Evolutionary conservation across 2,113 vertebrate species (phyloP), one percentile per base, ranked within the genome.

Genomic region (Dromiciops gliroides): DNA sequence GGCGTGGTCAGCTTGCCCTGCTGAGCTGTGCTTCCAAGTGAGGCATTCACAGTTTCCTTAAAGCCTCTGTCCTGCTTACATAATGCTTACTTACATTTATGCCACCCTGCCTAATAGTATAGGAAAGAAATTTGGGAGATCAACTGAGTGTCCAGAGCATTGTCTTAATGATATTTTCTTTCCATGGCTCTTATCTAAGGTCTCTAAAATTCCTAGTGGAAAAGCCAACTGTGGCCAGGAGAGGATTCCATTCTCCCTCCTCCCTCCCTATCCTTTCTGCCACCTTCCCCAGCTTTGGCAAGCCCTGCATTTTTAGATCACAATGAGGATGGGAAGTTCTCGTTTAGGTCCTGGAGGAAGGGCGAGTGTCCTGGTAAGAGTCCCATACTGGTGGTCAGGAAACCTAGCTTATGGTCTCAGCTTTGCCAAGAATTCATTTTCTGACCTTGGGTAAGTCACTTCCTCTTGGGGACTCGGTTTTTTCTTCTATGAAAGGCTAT

Each of bases 41-140:
- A 67, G 89, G 44, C 88, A 95, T 97, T 52, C 92, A 83, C 95
- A 91, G 44, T 48, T 92, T 95, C 89, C 7, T 90, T 44, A 44
- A 25, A 48, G 48, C 52, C 95, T 91, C 56, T 25, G 48, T 90
- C 53, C 53, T 3, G 25, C 51, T 50, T 93, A 60, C 8, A 19
- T 31, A 96, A 95, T 19, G 53, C 92, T 75, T 47, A 8, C 53
- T 49, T 48, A 25, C 49, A 97, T 91, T 91, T 97, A 89, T 51
- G 91, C 47, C 6, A 0, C 25, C 91, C 97, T 95, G 89, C 52
- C 22, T 49, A 51, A 88, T 96, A 95, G 95, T 94, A 96, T 96
- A 95, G 95, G 50, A 94, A 90, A 95, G 88, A 96, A 0, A 90
- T 90, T 48, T 25, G 47, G 16, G 48, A 28, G 48, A 48, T 48